phyloP scores from a whole-genome alignment of 1,140 invertebrate genomes.

The Brachystomella parvula region DNA sequence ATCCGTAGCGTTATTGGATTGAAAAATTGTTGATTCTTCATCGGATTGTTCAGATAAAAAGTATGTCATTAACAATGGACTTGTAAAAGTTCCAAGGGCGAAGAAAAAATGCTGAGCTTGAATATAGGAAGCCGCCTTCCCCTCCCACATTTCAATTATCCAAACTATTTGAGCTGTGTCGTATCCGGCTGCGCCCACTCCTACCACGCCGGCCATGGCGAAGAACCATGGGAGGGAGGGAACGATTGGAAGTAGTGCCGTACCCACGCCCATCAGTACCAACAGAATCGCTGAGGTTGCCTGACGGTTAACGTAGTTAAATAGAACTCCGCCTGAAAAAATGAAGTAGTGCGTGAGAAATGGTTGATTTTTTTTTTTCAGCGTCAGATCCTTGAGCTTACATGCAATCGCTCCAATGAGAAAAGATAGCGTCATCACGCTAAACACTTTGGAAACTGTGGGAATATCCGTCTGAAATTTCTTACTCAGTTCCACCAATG shows the following conservation, averaged over 20 bases:
- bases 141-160: slow-evolving; percentile 27
- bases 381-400: background rate
- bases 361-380: background rate
- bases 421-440: slow-evolving; percentile 6
- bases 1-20: background rate
- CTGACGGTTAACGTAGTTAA: slow-evolving; percentile 14
- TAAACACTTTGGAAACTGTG: slow-evolving; percentile 9
- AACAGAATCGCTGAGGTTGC: background rate
- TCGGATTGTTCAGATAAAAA: slow-evolving; percentile 8
- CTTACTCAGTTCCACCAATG: background rate
- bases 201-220: background rate
- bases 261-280: background rate
- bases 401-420: slow-evolving; percentile 4
- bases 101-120: slow-evolving; percentile 20
- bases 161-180: slow-evolving; percentile 26
- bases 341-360: background rate
- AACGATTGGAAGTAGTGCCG: background rate
- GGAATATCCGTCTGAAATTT: slow-evolving; percentile 7
- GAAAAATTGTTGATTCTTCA: no score
- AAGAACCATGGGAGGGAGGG: slow-evolving; percentile 9
- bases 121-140: slow-evolving; percentile 12
- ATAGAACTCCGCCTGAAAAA: background rate
- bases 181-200: background rate
- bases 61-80: slow-evolving; percentile 7
- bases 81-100: slow-evolving; percentile 7